A percentile compares a stretch with the other conserved stretches of the same genome.
phyloP scores from a whole-genome alignment of 2,888 invertebrate species.

The Agriopis aurantiaria region DNA sequence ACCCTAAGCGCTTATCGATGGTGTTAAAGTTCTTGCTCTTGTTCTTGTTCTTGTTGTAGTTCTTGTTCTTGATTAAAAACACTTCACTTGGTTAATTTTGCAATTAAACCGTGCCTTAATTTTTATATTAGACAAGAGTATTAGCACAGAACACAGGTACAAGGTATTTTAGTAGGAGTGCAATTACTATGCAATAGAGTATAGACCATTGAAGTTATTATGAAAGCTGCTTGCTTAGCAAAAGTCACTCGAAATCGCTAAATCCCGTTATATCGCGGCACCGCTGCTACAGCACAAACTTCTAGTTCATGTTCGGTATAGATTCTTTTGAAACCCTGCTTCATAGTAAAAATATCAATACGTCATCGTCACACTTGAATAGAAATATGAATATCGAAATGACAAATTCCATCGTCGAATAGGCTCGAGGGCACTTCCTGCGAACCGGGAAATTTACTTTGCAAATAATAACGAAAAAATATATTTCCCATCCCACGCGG shows the following conservation, averaged over 20 bases:
- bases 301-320: not conserved
- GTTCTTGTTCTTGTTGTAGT: too few relatives aligned
- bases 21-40: too few relatives aligned
- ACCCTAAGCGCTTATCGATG: too few relatives aligned
- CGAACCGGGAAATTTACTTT: constrained; percentile 51
- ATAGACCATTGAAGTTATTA: too few relatives aligned
- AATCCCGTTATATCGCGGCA: not conserved
- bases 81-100: too few relatives aligned
- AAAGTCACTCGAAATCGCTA: not conserved
- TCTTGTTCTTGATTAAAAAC: too few relatives aligned
- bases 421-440: constrained; percentile 46
- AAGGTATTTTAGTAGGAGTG: too few relatives aligned
- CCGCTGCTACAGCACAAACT: not conserved
- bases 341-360: constrained; percentile 19
- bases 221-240: too few relatives aligned
- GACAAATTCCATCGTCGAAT: constrained; percentile 45
- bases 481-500: constrained; percentile 52
- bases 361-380: constrained; percentile 34
- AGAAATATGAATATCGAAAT: constrained; percentile 48
- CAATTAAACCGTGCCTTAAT: too few relatives aligned
- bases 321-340: constrained; percentile 23
- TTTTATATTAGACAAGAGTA: too few relatives aligned
- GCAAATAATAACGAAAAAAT: constrained; percentile 52
- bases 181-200: too few relatives aligned
- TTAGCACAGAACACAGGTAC: too few relatives aligned